Percentiles rank a stretch among this genome's conserved stretches.
phyloP scores from a whole-genome alignment of 1,140 invertebrate genomes.

The Trichonephila inaurata region DNA sequence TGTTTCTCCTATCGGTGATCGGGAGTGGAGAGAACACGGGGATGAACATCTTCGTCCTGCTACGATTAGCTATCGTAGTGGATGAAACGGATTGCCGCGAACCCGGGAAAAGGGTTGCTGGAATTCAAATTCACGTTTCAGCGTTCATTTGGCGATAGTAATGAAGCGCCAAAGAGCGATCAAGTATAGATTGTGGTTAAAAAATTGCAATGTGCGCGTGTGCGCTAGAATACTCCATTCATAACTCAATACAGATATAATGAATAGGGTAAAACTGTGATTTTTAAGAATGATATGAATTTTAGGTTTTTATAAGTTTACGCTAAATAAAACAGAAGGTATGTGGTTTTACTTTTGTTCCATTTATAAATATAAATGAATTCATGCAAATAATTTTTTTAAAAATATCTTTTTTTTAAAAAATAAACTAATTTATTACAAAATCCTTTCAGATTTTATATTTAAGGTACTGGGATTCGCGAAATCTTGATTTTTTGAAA shows the following conservation, averaged over 20 bases:
- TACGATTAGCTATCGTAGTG: constrained; percentile 58
- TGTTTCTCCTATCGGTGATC: background rate
- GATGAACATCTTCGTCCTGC: constrained; percentile 38
- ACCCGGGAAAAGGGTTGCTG: constrained; percentile 61
- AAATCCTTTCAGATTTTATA: no score
- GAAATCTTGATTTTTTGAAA: no score
- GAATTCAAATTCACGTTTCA: constrained; percentile 44
- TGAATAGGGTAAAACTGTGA: background rate
- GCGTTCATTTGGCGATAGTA: background rate
- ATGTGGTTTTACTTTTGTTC: no score
- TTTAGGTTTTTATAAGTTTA: no score
- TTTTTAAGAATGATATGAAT: no score
- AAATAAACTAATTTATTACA: no score
- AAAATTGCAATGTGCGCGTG: background rate
- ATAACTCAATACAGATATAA: constrained; percentile 15
- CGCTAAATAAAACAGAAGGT: no score
- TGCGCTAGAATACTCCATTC: constrained; percentile 29
- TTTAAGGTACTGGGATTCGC: no score
- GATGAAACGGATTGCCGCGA: constrained; percentile 59
- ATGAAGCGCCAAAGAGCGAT: constrained; percentile 10
- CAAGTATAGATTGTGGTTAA: background rate
- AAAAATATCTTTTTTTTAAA: no score
- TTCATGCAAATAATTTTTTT: no score
- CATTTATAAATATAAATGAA: no score
- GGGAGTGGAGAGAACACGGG: background rate